A percentile compares a stretch with the other conserved stretches of the same genome.
Evolutionary conservation across 2,888 invertebrate species (phyloP).

Genomic region (Diachrysia chrysitis): DNA sequence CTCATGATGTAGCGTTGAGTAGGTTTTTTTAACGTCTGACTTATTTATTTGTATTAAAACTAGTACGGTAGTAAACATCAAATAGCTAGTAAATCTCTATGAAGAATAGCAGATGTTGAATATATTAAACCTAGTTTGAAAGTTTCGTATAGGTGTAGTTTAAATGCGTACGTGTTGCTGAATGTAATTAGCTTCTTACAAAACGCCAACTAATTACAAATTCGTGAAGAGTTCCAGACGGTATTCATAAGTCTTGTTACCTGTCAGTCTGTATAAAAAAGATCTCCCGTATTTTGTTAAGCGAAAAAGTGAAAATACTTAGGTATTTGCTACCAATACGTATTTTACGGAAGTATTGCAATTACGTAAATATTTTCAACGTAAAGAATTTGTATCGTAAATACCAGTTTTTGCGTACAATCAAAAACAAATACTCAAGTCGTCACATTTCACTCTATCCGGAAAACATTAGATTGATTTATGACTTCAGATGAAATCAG

Average conservation of each 20-base stretch:
- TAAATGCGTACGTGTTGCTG: background rate
- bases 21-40: conserved; percentile 30
- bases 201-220: conserved; percentile 26
- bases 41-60: conserved; percentile 36
- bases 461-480: background rate
- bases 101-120: conserved; percentile 38
- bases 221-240: conserved; percentile 26
- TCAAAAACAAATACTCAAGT: background rate
- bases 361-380: background rate
- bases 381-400: conserved; percentile 1
- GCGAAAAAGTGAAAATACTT: background rate
- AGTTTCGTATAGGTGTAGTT: conserved; percentile 4
- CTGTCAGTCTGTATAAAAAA: conserved; percentile 10
- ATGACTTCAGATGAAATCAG: background rate
- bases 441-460: background rate
- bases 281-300: background rate
- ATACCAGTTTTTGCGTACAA: background rate
- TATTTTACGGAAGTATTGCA: background rate
- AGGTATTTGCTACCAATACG: background rate
- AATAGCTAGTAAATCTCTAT: conserved; percentile 31
- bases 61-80: conserved; percentile 39
- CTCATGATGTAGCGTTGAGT: conserved; percentile 25
- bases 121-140: conserved; percentile 17
- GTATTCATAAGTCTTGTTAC: background rate
- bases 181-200: conserved; percentile 13